Conservation (phyloP, 1,140 invertebrate genomes). For the Caerostris extrusa region DNA sequence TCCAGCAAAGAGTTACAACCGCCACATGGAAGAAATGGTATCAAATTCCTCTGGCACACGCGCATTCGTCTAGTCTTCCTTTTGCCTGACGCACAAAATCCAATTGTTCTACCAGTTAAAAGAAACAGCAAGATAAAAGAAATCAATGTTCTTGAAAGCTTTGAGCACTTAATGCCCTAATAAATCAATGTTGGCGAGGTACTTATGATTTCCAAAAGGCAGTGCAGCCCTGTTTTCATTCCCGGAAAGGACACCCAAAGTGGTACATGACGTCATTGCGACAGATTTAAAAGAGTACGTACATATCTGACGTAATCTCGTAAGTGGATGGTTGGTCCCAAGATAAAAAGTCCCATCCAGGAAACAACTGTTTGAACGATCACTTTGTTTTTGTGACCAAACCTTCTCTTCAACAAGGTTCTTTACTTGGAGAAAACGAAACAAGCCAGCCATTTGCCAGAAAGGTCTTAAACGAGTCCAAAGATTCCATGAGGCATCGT, state of each 20-base stretch:
- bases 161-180: conserved; percentile 61
- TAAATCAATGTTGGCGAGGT: conserved; percentile 65
- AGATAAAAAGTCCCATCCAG: background rate
- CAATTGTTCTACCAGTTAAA: conserved; percentile 43
- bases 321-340: conserved; percentile 55
- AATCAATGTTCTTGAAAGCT: conserved; percentile 59
- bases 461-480: background rate
- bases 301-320: conserved; percentile 48
- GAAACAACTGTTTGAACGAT: conserved; percentile 52
- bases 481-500: background rate
- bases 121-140: conserved; percentile 14
- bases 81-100: background rate
- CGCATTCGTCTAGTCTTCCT: background rate
- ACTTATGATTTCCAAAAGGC: conserved; percentile 45
- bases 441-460: background rate
- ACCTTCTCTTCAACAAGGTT: background rate
- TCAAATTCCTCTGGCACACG: background rate
- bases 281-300: conserved; percentile 28
- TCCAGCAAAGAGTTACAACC: background rate
- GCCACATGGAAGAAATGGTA: background rate
- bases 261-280: conserved; percentile 40
- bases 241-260: conserved; percentile 43
- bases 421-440: too few species aligned
- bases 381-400: conserved; percentile 30
- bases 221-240: conserved; percentile 42